Base-by-base conservation (phyloP, 1,140 invertebrate species). In the Formica selysi region DNA sequence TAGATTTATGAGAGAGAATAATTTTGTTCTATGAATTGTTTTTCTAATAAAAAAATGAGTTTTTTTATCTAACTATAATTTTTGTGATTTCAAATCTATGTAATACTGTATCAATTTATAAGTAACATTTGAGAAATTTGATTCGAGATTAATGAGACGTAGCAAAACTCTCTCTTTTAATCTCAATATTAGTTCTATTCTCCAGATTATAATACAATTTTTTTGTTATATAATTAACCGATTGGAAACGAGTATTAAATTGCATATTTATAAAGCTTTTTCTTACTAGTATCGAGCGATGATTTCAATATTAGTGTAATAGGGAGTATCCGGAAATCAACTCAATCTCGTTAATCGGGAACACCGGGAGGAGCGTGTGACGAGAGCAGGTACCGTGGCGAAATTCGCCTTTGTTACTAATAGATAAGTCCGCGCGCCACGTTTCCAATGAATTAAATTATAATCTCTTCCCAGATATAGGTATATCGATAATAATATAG, bases 381-480 rank as follows among this genome's bases (percentile, higher is more conserved):
- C 38, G 67, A 70, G 22, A 62, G 6, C 10, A 38, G 26, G 19
- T 22, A 51, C 10, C 26, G 51, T 10, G 19, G 16, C 22, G 76
- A 61, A 73, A 81, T 36, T 81, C 62, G 32, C 59, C 32, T 36
- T 59, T n/a, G 67, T 67, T 83, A 76, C 48, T 65, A 59, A 89
- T 71, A 41, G 70, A 76, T 78, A n/a, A 74, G 44, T 44, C 19
- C 16, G 13, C 48, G 29, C 62, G n/a, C 51, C 19, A 41, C 16
- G n/a, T 85, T 79, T 13, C 19, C 19, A 29, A 2, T 22, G 29
- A 48, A 90, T 90, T 87, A 90, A 87, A 87, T 90, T 90, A 90
- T 81, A 90, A 86, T 87, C 70, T 85, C 38, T 54, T 10, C 54
- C 38, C 76, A 78, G 81, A 87, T 70, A 62, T 90, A 87, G 32